phyloP scores from a whole-genome alignment of 2,113 vertebrate genomes.

The Orthochromis indermauri region DNA sequence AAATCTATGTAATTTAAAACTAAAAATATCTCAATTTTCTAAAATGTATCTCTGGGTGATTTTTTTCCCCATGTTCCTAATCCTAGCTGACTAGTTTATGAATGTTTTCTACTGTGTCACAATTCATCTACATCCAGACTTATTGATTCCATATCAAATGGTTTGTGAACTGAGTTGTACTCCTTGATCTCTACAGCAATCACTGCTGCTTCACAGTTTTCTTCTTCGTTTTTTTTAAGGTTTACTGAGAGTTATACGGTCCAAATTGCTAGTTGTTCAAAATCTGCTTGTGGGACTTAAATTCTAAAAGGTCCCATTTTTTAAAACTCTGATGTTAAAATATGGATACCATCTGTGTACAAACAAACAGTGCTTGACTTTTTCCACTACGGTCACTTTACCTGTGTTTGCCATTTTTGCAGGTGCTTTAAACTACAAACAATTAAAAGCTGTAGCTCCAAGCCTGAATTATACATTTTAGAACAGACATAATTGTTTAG shows the following conservation, averaged over 20 bases:
- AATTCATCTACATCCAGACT: neutral
- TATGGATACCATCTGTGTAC: neutral
- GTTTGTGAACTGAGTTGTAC: neutral
- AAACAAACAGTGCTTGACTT: neutral
- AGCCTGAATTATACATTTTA: neutral
- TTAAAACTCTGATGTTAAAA: neutral
- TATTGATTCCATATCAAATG: neutral
- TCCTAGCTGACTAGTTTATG: neutral
- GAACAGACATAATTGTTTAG: neutral
- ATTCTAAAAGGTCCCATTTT: neutral
- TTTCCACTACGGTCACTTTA: neutral
- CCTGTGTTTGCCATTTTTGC: neutral
- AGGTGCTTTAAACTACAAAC: neutral
- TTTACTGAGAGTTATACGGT: neutral
- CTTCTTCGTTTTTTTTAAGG: accelerated
- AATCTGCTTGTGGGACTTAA: neutral
- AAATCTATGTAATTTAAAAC: neutral
- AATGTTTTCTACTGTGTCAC: neutral
- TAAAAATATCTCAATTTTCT: neutral
- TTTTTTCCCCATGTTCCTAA: accelerated
- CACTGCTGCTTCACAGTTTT: neutral
- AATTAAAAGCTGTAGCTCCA: neutral
- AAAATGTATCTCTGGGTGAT: neutral
- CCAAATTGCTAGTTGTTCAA: neutral
- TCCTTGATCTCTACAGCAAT: neutral